Evolutionary conservation across 2,113 vertebrate genomes (phyloP), one percentile per base, ranked within the genome.

Genomic region (Cephalopterus ornatus): DNA sequence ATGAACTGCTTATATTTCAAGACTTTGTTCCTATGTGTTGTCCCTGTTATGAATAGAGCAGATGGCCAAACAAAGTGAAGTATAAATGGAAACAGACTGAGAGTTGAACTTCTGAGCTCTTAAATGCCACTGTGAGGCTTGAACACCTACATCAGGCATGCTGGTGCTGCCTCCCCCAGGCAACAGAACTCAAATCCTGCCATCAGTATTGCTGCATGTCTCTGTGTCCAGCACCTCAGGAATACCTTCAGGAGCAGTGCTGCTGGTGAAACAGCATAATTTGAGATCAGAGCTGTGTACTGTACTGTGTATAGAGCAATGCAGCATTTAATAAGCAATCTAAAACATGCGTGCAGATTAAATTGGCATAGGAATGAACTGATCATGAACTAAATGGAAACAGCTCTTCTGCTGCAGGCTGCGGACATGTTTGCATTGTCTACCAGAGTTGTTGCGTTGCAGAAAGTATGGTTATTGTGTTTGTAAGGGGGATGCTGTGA

Each of bases 201-300:
- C 4, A 1, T 37, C 26, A 6, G 0, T n/a, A 5, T 14, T 0
- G 0, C 16, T 8, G 14, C 1, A 1, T n/a, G 22, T n/a, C 21
- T 68, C 13, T 0, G 6, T 41, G 72, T 26, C 35, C 6, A 4
- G n/a, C 8, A 12, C 23, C 58, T 88, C 18, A 2, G 16, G 14
- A 19, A 16, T 32, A 7, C 26, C 14, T 61, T 33, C 3, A 24
- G 50, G 35, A 18, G 2, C 22, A 42, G 16, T 61, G 37, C 62
- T 62, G 82, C 28, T 27, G 66, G 8, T 41, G 30, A 49, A 74
- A 44, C 17, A 50, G 42, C 27, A 9, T 33, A 23, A 24, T 10
- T 41, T 17, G 19, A 55, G 24, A 8, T 75, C 6, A 14, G 19
- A 30, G 28, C 12, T 41, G 14, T 47, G 28, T 42, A 8, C 35